phyloP scores from a whole-genome alignment of 2,888 invertebrate genomes.

The Noctua janthe region DNA sequence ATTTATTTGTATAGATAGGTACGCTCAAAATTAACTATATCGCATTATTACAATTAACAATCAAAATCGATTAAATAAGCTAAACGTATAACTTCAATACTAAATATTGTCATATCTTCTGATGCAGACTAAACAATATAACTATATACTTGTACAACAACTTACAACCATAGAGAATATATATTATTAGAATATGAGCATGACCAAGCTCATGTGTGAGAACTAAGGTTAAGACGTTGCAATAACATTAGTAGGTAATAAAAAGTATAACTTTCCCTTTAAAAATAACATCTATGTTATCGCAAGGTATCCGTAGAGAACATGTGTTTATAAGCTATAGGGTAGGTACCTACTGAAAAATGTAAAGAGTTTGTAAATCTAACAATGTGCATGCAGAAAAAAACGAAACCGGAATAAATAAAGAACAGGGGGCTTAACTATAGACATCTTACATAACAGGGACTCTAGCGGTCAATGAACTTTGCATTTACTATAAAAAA shows the following conservation, averaged over 20 bases:
- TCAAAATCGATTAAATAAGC: not conserved
- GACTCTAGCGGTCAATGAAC: conserved; percentile 66
- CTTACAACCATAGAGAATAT: not conserved
- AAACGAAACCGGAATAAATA: not conserved
- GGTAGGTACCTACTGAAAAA: not conserved
- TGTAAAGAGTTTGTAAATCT: not conserved
- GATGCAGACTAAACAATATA: not conserved
- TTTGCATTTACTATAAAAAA: conserved; percentile 52
- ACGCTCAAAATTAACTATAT: not conserved
- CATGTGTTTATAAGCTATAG: not conserved
- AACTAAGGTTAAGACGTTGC: not conserved
- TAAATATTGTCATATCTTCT: not conserved
- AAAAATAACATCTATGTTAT: conserved; percentile 3
- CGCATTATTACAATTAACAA: not conserved
- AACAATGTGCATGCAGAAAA: not conserved
- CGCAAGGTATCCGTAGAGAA: not conserved
- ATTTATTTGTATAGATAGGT: not conserved
- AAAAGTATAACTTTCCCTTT: not conserved
- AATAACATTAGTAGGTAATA: conserved; percentile 9
- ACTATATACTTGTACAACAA: not conserved
- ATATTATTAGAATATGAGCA: not conserved
- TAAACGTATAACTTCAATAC: not conserved
- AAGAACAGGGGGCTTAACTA: not conserved
- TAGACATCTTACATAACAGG: conserved; percentile 31
- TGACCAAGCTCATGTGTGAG: not conserved